phyloP scores from a whole-genome alignment of 2,888 invertebrate genomes.

The Hedya salicella region DNA sequence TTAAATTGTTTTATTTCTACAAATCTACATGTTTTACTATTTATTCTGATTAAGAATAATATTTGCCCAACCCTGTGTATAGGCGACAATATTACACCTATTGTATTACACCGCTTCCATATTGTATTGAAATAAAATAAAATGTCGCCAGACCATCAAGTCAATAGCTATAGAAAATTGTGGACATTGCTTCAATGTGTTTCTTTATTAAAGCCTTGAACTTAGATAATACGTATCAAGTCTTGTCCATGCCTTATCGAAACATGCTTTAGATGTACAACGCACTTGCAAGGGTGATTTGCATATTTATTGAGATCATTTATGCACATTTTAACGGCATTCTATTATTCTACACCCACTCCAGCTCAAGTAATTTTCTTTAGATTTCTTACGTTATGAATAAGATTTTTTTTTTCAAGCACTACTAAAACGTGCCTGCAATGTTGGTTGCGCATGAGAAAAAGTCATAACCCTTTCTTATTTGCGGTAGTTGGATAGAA shows the following conservation, averaged over 20 bases:
- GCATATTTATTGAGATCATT: slow-evolving; percentile 32
- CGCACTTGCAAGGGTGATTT: slow-evolving; percentile 22
- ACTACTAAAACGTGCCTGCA: too few relatives aligned
- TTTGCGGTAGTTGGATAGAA: too few relatives aligned
- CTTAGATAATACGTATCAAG: not conserved
- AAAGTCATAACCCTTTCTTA: too few relatives aligned
- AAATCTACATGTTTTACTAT: too few relatives aligned
- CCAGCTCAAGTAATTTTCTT: not conserved
- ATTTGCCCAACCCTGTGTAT: too few relatives aligned
- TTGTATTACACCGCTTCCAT: not conserved
- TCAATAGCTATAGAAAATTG: slow-evolving; percentile 11
- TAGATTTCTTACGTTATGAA: too few relatives aligned
- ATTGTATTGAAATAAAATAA: slow-evolving; percentile 8
- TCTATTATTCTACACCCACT: not conserved
- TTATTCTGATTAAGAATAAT: too few relatives aligned
- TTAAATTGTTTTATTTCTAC: too few relatives aligned
- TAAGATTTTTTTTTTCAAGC: too few relatives aligned
- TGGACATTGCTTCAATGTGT: slow-evolving; percentile 24
- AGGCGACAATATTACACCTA: not conserved
- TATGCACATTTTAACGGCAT: not conserved
- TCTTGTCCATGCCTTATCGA: not conserved
- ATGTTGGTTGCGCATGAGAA: too few relatives aligned
- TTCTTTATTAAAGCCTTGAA: slow-evolving; percentile 25
- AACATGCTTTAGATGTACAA: not conserved
- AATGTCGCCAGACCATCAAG: slow-evolving; percentile 14